Base-by-base conservation (phyloP, 1,140 invertebrate species). In the Aphis gossypii region DNA sequence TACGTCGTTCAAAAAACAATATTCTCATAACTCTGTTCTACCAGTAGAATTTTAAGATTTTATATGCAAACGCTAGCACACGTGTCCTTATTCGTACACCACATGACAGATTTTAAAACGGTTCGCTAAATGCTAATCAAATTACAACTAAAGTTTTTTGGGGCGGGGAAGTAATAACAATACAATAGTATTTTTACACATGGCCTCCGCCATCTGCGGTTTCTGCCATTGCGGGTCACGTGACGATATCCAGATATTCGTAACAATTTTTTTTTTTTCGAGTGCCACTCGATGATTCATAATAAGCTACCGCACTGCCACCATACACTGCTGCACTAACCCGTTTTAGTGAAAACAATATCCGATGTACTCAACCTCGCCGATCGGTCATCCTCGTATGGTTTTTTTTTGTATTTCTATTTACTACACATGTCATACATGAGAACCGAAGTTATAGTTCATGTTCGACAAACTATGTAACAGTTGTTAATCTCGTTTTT, bases 141-240 rank as follows among this genome's bases (percentile, higher is more conserved):
- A 88, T 88, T 51, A 51, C 7, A 48, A 35, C 23, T 54, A 35
- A 35, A 51, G 30, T 88, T 46, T 48, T 48, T 76, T 84, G 44
- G 35, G 21, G 60, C 18, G n/a, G 14, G 3, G 48, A 51, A 46
- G n/a, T 84, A 41, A 88, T 87, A 56, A 89, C 23, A 89, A 41
- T 25, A 89, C n/a, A 41, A 89, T 56, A 18, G 51, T 56, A 6
- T 41, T 56, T 89, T 56, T 89, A 89, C 88, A 89, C 88, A 35
- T 56, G 48, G 51, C 88, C 56, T 56, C 35, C 35, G 88, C 88
- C 88, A 89, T 89, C 88, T 89, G 88, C 88, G 8, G 46, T 25
- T 6, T 56, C 35, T 89, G 51, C 35, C 46, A 41, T 25, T 14
- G 9, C 38, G 35, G 9, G 87, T 51, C 87, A n/a, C n/a, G n/a